Base-by-base conservation (phyloP, 2,797 vertebrate species). In the Morelia viridis region DNA sequence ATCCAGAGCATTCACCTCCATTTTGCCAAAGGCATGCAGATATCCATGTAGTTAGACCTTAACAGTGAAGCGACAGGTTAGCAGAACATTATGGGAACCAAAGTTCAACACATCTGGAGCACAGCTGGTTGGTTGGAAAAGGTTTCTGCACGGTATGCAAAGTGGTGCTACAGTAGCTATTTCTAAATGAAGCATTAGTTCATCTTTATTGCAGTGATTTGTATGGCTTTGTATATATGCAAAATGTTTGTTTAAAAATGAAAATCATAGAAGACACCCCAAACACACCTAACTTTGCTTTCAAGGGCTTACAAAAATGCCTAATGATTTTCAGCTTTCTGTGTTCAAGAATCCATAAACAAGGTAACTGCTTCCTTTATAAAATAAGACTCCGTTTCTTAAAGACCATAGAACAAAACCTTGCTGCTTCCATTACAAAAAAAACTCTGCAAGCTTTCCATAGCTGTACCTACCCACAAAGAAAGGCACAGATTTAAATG, bases 361-460 rank as follows among this genome's bases (percentile, higher is more conserved):
- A 96, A 96, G 89, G 94, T 92, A 96, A 96, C 95, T 87, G 61
- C 11, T 91, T 96, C 87, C 86, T 95, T 95, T 95, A 94, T 94
- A 93, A 95, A 96, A 94, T 88, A 96, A 95, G 89, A 95, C 93
- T 35, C 1, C 71, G 31, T 12, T 68, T 89, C 91, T 95, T 92
- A 93, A 96, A 93, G 65, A 92, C 90, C 89, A 41, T 35, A 91
- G 87, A 94, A 96, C 94, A 86, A 94, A 84, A 94, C 31, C 2
- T 35, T 94, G 85, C 71, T 93, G n/a, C 35, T 94, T 94, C 84
- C 93, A 94, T 88, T 92, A 64, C 87, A 95, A 94, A 96, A 26
- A 9, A 24, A 46, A 11, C 41, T 19, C 9, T 19, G 62, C 31
- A 85, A 91, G 85, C 93, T 92, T 46, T 2, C 0, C 92, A 92